Conservation (phyloP, 2,797 vertebrate species). For the Spheniscus humboldti region DNA sequence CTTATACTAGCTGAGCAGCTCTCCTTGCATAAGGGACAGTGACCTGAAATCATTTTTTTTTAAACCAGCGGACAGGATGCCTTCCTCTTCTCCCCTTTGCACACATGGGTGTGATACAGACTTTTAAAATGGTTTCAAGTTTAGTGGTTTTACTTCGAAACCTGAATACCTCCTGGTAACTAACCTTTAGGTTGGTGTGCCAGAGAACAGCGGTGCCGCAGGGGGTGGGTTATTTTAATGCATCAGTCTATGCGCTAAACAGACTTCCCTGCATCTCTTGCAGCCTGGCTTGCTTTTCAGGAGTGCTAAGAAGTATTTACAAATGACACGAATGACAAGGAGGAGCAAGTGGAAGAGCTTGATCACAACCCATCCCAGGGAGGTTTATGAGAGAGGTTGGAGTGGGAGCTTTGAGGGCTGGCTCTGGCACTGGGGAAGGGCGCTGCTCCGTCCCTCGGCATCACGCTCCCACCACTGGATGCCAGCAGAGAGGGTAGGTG, state of each 20-base stretch:
- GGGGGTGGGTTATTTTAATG: neutral
- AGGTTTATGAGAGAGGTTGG: neutral
- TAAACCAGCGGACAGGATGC: neutral
- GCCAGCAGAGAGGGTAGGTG: neutral
- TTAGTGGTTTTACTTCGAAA: neutral
- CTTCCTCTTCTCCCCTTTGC: neutral
- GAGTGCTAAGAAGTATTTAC: neutral
- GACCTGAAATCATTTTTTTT: slow-evolving; percentile 25
- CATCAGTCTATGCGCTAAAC: rapidly evolving
- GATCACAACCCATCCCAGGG: neutral
- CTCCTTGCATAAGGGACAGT: slow-evolving; percentile 28
- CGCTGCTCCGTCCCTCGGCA: neutral
- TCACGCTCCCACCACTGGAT: neutral
- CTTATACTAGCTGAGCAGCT: slow-evolving; percentile 20
- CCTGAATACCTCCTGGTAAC: neutral
- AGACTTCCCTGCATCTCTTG: neutral
- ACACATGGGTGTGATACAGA: neutral
- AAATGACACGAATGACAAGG: neutral
- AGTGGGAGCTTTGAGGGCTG: neutral
- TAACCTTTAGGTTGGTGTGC: neutral
- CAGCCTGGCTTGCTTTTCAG: neutral
- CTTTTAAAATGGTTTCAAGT: neutral
- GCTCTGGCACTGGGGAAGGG: neutral
- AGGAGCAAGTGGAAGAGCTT: neutral
- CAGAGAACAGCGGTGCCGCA: neutral